Evolutionary conservation across 2,888 invertebrate genomes (phyloP).

Genomic region (Cyrtodaria siliqua): DNA sequence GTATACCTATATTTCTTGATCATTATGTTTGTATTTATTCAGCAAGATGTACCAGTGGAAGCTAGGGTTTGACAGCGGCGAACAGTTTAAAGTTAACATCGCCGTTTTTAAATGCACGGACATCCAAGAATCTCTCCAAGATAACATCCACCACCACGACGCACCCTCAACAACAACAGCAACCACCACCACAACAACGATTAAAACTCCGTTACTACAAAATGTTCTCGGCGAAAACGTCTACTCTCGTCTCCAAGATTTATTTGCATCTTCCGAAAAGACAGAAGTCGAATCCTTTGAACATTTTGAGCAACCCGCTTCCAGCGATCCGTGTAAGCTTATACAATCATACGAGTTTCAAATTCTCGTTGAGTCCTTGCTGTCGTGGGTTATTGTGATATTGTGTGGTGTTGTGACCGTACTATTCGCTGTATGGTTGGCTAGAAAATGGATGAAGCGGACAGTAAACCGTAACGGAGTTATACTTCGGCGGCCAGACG

Average conservation of each 20-base stretch:
- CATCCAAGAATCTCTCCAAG: not conserved
- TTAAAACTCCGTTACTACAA: slow-evolving; percentile 31
- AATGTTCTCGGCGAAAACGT: slow-evolving; percentile 50
- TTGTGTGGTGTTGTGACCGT: not conserved
- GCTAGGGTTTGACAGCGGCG: too few relatives aligned
- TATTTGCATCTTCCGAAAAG: slow-evolving; percentile 8
- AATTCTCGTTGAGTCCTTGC: too few relatives aligned
- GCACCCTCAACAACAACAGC: not conserved
- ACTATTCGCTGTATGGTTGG: too few relatives aligned
- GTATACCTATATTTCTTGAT: too few relatives aligned
- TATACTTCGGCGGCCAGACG: not conserved
- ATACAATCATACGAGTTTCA: not conserved
- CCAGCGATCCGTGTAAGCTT: not conserved
- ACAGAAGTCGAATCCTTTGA: not conserved
- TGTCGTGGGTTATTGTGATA: not conserved
- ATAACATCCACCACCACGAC: not conserved
- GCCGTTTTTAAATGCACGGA: not conserved
- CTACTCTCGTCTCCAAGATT: slow-evolving; percentile 28
- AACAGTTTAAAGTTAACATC: not conserved
- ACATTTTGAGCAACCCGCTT: not conserved
- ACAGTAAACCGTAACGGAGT: too few relatives aligned
- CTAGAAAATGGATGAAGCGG: too few relatives aligned
- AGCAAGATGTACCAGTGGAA: too few relatives aligned
- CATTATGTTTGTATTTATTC: too few relatives aligned
- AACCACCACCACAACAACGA: not conserved